phyloP scores from a whole-genome alignment of 1,140 invertebrate species.

The Geopemphigus sp. region DNA sequence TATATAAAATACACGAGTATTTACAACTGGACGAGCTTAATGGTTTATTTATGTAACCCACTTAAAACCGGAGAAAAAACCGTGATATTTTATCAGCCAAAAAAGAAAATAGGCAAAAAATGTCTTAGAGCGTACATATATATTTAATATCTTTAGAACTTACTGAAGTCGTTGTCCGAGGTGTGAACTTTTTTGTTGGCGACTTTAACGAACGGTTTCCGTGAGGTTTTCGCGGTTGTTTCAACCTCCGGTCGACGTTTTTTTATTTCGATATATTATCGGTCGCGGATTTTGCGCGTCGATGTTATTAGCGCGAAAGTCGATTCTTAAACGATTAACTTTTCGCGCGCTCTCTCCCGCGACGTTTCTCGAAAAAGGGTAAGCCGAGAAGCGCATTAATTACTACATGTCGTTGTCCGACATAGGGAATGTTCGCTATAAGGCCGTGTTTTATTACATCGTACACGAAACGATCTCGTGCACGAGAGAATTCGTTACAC shows the following conservation, averaged over 20 bases:
- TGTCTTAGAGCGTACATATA: no score
- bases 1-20: slow-evolving; percentile 15
- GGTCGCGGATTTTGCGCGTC: no score
- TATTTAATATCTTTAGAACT: no score
- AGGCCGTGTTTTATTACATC: no score
- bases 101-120: not conserved
- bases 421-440: no score
- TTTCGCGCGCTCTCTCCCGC: no score
- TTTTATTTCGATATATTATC: not conserved
- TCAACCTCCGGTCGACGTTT: no score
- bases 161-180: not conserved
- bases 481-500: no score
- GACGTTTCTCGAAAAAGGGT: not conserved
- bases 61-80: not conserved
- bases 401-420: not conserved
- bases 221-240: no score
- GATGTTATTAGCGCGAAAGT: not conserved
- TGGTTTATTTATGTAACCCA: slow-evolving; percentile 47
- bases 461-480: no score
- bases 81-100: not conserved
- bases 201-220: slow-evolving; percentile 32
- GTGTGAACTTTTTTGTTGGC: not conserved
- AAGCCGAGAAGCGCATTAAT: not conserved
- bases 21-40: slow-evolving; percentile 35
- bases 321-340: not conserved